phyloP scores from a whole-genome alignment of 1,140 invertebrate genomes.

The Battus philenor region DNA sequence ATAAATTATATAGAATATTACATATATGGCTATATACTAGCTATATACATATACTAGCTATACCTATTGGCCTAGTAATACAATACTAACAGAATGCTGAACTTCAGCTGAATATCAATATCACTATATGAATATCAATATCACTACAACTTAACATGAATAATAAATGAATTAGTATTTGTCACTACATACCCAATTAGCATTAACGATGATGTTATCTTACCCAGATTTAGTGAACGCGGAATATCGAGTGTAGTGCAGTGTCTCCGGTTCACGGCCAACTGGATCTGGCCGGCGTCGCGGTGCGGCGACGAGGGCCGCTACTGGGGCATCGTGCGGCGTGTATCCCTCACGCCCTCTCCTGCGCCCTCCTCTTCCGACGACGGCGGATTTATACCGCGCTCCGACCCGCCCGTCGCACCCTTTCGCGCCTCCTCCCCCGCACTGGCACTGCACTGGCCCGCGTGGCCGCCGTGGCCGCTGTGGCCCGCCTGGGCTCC shows the following conservation, averaged over 20 bases:
- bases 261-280: constrained; percentile 78
- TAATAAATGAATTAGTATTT: too few species aligned
- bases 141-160: too few species aligned
- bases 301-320: constrained; percentile 76
- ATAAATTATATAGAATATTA: too few species aligned
- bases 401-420: constrained; percentile 80
- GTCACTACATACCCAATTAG: too few species aligned
- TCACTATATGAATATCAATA: too few species aligned
- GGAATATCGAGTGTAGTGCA: constrained; percentile 93
- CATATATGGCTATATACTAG: too few species aligned
- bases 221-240: constrained; percentile 90
- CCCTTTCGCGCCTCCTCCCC: constrained; percentile 72
- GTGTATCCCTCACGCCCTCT: constrained; percentile 81
- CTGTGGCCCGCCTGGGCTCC: constrained; percentile 76
- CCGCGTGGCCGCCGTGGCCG: constrained; percentile 82
- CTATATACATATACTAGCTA: too few species aligned
- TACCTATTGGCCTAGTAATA: too few species aligned
- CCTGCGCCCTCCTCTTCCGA: constrained; percentile 78
- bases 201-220: too few species aligned
- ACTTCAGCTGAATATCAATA: not conserved
- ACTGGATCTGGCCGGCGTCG: constrained; percentile 83
- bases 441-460: constrained; percentile 60
- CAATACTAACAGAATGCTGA: too few species aligned
- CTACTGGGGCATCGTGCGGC: constrained; percentile 36
- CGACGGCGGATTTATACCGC: constrained; percentile 86